Evolutionary conservation across 1,140 invertebrate species (phyloP), one percentile per base, ranked within the genome.

Genomic region (Drosophila kikkawai): DNA sequence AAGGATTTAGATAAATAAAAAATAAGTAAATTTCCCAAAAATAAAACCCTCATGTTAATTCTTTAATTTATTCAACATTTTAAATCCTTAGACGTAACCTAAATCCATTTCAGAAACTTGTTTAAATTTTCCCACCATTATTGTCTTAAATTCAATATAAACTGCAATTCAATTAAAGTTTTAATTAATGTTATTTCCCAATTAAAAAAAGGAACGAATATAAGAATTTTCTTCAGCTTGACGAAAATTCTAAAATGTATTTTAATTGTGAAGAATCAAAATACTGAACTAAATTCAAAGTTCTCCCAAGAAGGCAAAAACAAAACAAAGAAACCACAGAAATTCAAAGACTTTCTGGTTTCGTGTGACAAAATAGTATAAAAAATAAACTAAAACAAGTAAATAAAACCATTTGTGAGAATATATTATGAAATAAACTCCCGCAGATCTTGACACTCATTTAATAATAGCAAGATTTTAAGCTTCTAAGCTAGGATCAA

Each of bases 271-370:
- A 6, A 29, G 26, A 29, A 29, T 29, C 26, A 29, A 29, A 6
- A 0, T 7, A 1, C 5, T 29, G 6, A 6, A 6, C 34, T 55
- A 3, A 37, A 15, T 13, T 15, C 19, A 1, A 19, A 55, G 17
- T 22, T 15, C 0, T 55, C 6, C 17, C 11, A 55, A 55, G 17
- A 32, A 22, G 34, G 19, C 51, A 15, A 37, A 37, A 55, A 22
- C 1, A 13, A 22, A 55, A 55, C 36, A 55, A 55, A 22, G 34
- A 13, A 37, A 22, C 51, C 51, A 22, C 51, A 37, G 34, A 55
- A 13, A 6, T 15, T 22, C 3, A 3, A 22, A 15, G 7, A 37
- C 19, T 37, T 55, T 37, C 19, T 37, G 0, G 4, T 15, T 15
- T 6, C 4, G 7, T 15, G 8, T 15, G 19, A 13, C n/a, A 50